Evolutionary conservation across 1,140 invertebrate species (phyloP).

Genomic region (Lycorma delicatula): DNA sequence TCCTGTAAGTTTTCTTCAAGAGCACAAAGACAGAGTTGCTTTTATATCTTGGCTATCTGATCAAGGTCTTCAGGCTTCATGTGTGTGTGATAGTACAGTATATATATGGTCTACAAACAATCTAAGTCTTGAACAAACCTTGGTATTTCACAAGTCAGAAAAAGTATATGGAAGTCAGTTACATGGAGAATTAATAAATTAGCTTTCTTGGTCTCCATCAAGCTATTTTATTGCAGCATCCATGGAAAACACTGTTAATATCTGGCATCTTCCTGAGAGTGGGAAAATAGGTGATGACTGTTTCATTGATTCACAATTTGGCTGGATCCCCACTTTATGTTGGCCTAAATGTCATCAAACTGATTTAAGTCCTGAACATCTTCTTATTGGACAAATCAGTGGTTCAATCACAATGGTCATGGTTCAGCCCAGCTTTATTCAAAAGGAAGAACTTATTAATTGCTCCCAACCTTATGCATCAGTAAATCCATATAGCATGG

Average conservation of each 20-base stretch:
- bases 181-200: conserved; percentile 42
- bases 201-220: conserved; percentile 45
- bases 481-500: conserved; percentile 41
- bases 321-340: conserved; percentile 42
- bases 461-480: conserved; percentile 42
- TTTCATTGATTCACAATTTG: conserved; percentile 39
- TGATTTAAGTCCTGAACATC: conserved; percentile 37
- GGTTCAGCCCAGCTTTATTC: conserved; percentile 26
- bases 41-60: conserved; percentile 39
- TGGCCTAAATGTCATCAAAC: conserved; percentile 41
- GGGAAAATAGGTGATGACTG: conserved; percentile 22
- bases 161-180: conserved; percentile 44
- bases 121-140: conserved; percentile 45
- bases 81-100: conserved; percentile 56
- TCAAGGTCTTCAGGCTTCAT: conserved; percentile 43
- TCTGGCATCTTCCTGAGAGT: conserved; percentile 36
- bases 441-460: conserved; percentile 39
- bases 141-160: conserved; percentile 47
- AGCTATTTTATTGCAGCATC: conserved; percentile 48
- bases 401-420: conserved; percentile 39
- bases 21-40: conserved; percentile 46
- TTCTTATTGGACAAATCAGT: conserved; percentile 47
- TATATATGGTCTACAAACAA: conserved; percentile 46
- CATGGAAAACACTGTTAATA: conserved; percentile 49
- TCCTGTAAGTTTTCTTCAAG: conserved; percentile 40